Base-by-base conservation (phyloP, 2,888 invertebrate genomes). In the Cremastinae sp. region DNA sequence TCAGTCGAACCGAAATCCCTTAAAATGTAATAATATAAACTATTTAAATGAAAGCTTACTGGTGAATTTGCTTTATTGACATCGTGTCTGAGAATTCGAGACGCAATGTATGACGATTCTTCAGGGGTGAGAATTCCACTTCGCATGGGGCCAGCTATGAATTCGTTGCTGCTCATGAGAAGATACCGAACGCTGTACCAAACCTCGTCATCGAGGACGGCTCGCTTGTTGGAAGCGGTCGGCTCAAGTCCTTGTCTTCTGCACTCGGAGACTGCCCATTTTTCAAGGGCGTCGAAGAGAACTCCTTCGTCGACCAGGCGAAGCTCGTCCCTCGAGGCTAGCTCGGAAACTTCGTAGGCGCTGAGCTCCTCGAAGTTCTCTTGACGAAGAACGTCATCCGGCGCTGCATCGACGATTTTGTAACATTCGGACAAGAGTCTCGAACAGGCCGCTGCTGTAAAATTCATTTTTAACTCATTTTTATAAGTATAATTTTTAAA, bases 341-440 rank as follows among this genome's bases (percentile, higher is more conserved):
- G 93, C 38, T 92, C 91, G 2, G 92, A 90, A 28, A 96, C 90
- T 80, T 94, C 94, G 43, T 92, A 92, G 74, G 92, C 92, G 10
- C 92, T 92, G 36, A 96, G 90, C 72, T 95, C 94, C 76, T 92
- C 91, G 45, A 94, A 91, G 45, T 91, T 90, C 80, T 92, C 92
- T 61, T 92, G 92, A 16, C 85, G 86, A 7, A 94, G 87, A 9
- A 94, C 90, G 43, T 87, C 89, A 56, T 91, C 91, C 0, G 93
- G 92, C 77, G 92, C 86, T 10, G 90, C 88, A 84, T 94, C 94
- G 68, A 94, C 92, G 75, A 92, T 92, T 16, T 92, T 89, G 58
- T 95, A 91, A 79, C 95, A 95, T 81, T 93, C 93, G 83, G 92
- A 91, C 1, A 94, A 91, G 16, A 96, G 91, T 51, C 92, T 92